A percentile compares a stretch with the other conserved stretches of the same genome.
These are phyloP conservation scores for Bombus vancouverensis DNA, from an alignment of 1,140 invertebrate species.

Conservation along the genomic window DNA sequence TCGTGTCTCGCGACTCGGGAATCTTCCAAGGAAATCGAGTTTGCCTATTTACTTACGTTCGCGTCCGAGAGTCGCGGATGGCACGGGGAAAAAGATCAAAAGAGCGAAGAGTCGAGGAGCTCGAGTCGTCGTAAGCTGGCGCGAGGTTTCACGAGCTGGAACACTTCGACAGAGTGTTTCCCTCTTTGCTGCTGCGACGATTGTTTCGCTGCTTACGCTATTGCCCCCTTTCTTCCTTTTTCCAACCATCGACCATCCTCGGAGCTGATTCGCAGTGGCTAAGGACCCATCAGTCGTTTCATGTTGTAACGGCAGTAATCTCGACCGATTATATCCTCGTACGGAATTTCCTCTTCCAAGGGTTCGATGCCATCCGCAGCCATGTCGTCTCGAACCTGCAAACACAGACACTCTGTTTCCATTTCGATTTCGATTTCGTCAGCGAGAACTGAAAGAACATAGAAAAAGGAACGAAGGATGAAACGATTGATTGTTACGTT, in stretches of 20 bases:
- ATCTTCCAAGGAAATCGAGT: slow-evolving; percentile 57
- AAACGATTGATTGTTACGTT: not conserved
- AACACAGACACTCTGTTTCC: not conserved
- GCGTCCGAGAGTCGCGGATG: slow-evolving; percentile 43
- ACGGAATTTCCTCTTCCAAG: slow-evolving; percentile 78
- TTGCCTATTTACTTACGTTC: slow-evolving; percentile 60
- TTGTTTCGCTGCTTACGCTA: not conserved
- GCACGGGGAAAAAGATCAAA: not conserved
- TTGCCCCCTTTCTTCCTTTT: not conserved
- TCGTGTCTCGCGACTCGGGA: not conserved
- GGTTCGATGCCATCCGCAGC: slow-evolving; percentile 78
- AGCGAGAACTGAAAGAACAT: rapidly evolving
- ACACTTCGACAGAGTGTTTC: slow-evolving; percentile 12
- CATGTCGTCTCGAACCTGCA: slow-evolving; percentile 78
- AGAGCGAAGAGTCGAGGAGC: not conserved
- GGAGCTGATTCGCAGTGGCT: slow-evolving; percentile 24
- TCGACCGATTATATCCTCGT: slow-evolving; percentile 79
- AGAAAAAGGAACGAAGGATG: too few relatives aligned
- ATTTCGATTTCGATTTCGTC: not conserved
- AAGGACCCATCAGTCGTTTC: slow-evolving; percentile 71
- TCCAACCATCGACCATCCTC: slow-evolving; percentile 7
- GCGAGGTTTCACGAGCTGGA: slow-evolving; percentile 20
- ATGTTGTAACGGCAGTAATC: slow-evolving; percentile 80
- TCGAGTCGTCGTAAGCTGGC: slow-evolving; percentile 1
- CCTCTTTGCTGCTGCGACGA: slow-evolving; percentile 13